Percentiles rank a stretch among this genome's conserved stretches.
Conservation (phyloP, 2,888 invertebrate genomes). For the Limnephilus lunatus region DNA sequence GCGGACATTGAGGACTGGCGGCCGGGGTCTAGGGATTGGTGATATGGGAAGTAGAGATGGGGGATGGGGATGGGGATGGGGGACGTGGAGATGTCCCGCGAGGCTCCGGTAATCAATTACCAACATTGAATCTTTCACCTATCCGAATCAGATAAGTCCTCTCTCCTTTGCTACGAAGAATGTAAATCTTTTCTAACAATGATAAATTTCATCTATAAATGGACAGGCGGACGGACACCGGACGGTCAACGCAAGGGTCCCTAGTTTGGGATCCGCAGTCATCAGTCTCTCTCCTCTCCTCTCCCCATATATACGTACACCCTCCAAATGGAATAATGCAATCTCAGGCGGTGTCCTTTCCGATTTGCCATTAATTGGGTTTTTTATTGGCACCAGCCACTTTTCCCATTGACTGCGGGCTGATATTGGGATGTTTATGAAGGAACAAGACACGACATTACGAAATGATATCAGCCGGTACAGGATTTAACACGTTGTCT, state of each 20-base stretch:
- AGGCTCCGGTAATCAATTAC: conserved; percentile 64
- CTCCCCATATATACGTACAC: neutral
- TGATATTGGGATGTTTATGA: neutral
- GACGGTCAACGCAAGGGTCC: neutral
- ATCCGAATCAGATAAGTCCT: conserved; percentile 57
- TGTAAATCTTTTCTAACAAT: conserved; percentile 65
- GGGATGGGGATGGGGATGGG: neutral
- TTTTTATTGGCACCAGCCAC: conserved; percentile 36
- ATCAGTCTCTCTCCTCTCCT: neutral
- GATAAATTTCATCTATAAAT: conserved; percentile 63
- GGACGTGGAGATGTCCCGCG: conserved; percentile 54
- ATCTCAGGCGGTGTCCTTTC: conserved; percentile 37
- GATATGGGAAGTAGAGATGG: too few relatives aligned
- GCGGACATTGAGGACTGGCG: neutral
- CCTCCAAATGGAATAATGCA: conserved; percentile 51
- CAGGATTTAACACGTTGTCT: too few relatives aligned
- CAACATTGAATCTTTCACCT: conserved; percentile 63
- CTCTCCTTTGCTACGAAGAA: conserved; percentile 44
- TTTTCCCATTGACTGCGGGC: neutral
- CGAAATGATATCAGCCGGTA: too few relatives aligned
- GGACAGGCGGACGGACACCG: conserved; percentile 51
- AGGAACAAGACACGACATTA: neutral
- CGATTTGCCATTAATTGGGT: conserved; percentile 55
- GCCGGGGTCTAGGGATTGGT: neutral
- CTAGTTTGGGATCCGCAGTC: neutral